Base-by-base conservation (phyloP, 2,888 invertebrate genomes). In the Listrodromus nycthemerus region DNA sequence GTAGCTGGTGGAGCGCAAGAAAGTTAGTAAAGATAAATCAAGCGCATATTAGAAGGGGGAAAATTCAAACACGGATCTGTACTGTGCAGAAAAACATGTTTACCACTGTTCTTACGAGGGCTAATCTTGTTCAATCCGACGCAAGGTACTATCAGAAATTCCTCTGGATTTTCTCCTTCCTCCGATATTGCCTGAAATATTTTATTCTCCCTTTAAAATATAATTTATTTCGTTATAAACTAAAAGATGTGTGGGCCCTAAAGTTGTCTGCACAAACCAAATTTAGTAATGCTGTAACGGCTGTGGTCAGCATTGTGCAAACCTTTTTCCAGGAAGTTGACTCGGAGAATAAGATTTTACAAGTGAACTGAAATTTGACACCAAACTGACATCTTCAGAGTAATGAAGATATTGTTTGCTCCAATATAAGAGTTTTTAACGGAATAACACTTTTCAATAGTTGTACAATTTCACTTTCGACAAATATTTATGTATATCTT, bases 101-200 rank as follows among this genome's bases (percentile, higher is more conserved):
- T 87, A 89, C 90, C 82, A 84, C 89, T 91, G 82, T 90, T 91
- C 86, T 91, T 92, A 74, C 91, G 90, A 13, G 91, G 89, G 76
- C 78, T 89, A 66, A 87, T 80, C 88, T 91, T 93, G 16, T 87
- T 88, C 27, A 87, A 69, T 69, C 92, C 92, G 30, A 90, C 90
- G 74, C 90, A 90, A 13, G 93, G 93, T 71, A 93, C 86, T n/a
- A 93, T 92, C 13, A 95, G 92, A 92, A 95, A 96, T 37, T 96
- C 96, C 8, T 96, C 96, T 1, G 97, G 96, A 94, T 98, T 96
- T 81, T 95, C 94, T 3, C 97, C 96, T 92, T 97, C 96, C 16
- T 96, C 95, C 89, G 95, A 94, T 70, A 96, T 90, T 7, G 96
- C 95, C 95, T 97, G 92, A 93, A 94, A 94, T 70, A 21, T 24